phyloP scores from a whole-genome alignment of 2,888 invertebrate species.

The Rhamphomyia laevipes region DNA sequence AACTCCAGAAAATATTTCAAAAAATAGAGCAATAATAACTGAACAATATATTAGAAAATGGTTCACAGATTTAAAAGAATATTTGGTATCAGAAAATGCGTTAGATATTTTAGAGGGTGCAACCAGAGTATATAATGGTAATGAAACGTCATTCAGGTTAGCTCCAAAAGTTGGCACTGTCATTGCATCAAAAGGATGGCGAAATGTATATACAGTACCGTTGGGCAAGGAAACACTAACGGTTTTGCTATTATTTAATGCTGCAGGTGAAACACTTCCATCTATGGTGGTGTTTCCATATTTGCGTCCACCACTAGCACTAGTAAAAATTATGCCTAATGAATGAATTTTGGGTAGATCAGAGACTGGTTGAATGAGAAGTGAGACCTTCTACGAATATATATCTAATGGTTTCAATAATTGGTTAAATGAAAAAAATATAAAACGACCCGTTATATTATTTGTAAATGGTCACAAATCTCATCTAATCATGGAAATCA shows the following conservation, averaged over 20 bases:
- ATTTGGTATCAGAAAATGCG: background rate
- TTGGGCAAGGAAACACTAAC: slow-evolving; percentile 6
- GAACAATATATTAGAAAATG: slow-evolving; percentile 3
- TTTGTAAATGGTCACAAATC: slow-evolving; percentile 5
- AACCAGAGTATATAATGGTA: slow-evolving; percentile 3
- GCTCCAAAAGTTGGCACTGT: slow-evolving; percentile 3
- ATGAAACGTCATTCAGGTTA: slow-evolving; percentile 3
- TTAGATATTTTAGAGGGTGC: slow-evolving; percentile 4
- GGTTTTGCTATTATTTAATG: slow-evolving; percentile 4
- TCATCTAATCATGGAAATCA: slow-evolving; percentile 5
- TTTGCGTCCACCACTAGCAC: background rate
- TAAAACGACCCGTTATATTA: slow-evolving; percentile 1
- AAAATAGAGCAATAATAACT: slow-evolving; percentile 4
- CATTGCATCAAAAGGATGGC: background rate
- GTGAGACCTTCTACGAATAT: slow-evolving; percentile 5
- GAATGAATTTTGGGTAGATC: slow-evolving; percentile 2
- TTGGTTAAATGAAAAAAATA: slow-evolving; percentile 2
- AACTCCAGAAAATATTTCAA: background rate
- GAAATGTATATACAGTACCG: background rate
- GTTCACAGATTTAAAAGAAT: slow-evolving; percentile 3
- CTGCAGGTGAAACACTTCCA: slow-evolving; percentile 1
- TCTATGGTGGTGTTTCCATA: slow-evolving; percentile 1
- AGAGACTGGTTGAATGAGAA: slow-evolving; percentile 6
- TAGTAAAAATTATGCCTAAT: background rate
- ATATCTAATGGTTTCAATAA: slow-evolving; percentile 3